Base-by-base conservation (phyloP, 2,888 invertebrate genomes). In the Terebella lapidaria region DNA sequence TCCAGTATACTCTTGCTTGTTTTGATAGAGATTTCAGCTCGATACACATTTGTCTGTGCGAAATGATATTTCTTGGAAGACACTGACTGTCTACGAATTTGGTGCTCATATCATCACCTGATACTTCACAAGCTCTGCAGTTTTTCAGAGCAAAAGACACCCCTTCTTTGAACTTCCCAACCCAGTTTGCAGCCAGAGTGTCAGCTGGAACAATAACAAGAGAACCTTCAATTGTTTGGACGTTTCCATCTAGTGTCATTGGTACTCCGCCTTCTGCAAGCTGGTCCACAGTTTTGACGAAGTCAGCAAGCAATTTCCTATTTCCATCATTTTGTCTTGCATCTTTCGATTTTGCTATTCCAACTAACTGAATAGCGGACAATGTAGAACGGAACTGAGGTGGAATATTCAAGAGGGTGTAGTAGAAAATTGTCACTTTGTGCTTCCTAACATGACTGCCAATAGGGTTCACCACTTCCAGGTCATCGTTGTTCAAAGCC, bases 381-480 rank as follows among this genome's bases (percentile, higher is more conserved):
- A 61, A 46, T 27, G 30, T 35, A 27, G 61, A 59, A 27, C 58
- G 27, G 26, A 27, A 54, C 26, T 61, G 1, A 20, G 58, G 54
- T 26, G 61, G 61, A 5, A 61, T 57, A 35, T 61, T 61, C 25
- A 22, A 22, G 5, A 61, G n/a, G 18, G 57, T 35, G 27, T 35
- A 60, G 54, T 59, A 59, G 27, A 61, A 54, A 57, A 61, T 61
- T n/a, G 58, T 29, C 15, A 61, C 24, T 49, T 61, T 61, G 27
- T 61, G 61, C 54, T 63, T 60, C 29, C 56, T 60, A 28, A 46
- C 57, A 35, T 63, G 56, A 28, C 58, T 24, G 24, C 62, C 64
- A 10, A 64, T 49, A 28, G 64, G 64, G 26, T 64, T 64, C 15
- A 64, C 58, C 22, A 63, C 54, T 60, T 63, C 62, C 18, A 64